Conservation (phyloP, 2,888 invertebrate species). For the Ophion slaviceki region DNA sequence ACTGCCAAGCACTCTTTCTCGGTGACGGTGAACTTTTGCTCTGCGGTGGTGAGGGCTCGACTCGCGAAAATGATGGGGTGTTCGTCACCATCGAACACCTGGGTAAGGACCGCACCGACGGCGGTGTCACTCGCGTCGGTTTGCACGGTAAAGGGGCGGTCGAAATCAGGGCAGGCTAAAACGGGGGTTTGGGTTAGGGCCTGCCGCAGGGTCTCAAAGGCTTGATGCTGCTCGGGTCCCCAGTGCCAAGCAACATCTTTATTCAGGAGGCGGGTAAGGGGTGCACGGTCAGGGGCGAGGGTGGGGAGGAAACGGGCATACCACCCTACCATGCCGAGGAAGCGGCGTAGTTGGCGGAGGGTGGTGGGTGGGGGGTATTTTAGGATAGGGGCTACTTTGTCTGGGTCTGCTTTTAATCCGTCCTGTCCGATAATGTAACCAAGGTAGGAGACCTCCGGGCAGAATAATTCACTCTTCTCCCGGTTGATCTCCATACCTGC, state of each 20-base stretch:
- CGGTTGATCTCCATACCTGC: slow-evolving; percentile 4
- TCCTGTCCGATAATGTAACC: neutral
- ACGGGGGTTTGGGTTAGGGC: neutral
- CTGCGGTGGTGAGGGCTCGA: neutral
- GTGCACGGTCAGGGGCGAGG: too few species aligned
- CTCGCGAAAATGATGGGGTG: slow-evolving; percentile 14
- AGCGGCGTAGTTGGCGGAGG: too few species aligned
- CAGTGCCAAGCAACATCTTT: too few species aligned
- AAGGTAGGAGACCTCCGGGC: neutral
- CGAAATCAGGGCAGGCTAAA: neutral
- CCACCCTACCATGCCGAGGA: too few species aligned
- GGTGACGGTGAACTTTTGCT: neutral
- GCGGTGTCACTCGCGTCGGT: slow-evolving; percentile 13
- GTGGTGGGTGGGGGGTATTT: too few species aligned
- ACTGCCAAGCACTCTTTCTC: too few species aligned
- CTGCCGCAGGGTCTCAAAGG: too few species aligned
- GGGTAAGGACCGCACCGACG: neutral
- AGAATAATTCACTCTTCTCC: slow-evolving; percentile 19
- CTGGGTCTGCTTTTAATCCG: too few species aligned
- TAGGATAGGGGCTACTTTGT: too few species aligned
- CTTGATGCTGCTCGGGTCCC: too few species aligned
- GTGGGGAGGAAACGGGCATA: too few species aligned
- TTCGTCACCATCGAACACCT: neutral
- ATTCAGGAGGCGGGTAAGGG: too few species aligned
- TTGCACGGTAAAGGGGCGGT: neutral